Evolutionary conservation across 2,888 invertebrate genomes (phyloP), one percentile per base, ranked within the genome.

Genomic region (Isotomurus palustris): DNA sequence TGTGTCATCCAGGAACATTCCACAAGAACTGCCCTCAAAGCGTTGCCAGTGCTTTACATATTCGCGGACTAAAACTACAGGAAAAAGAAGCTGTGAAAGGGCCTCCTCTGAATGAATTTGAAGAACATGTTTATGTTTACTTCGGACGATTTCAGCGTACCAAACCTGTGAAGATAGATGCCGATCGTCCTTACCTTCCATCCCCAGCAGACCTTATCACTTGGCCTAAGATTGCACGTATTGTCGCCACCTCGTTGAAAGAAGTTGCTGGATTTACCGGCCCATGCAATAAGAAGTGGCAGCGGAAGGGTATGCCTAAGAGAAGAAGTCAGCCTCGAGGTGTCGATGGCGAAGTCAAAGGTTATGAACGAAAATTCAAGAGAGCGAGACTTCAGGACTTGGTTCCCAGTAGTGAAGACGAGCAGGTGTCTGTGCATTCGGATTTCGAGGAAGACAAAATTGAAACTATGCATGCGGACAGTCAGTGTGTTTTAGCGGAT

Each of bases 1-100:
- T 52, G 5, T 10, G 21, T 21, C 14, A 14, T 10, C n/a, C 27
- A 69, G 69, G 69, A 17, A 66, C 66, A 3, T 69, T 69, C 35
- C 64, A 65, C 45, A 54, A 50, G 8, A 64, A 68, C 0, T 56
- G 58, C 51, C 62, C 67, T 21, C 64, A 65, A 40, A 69, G 69
- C 49, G 64, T 69, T n/a, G 69, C 69, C 5, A 66, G 66, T n/a
- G 69, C 67, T 1, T 25, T 69, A 21, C 69, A 69, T 36, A 64
- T 69, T 49, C 60, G 61, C 12, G 56, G 60, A 3, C 21, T 69
- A 8, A 52, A 60, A 36, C 43, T 69, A 28, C 58, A 51, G n/a
- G 48, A 50, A 0, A 58, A 62, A 19, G 32, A 48, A 6, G 27
- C 43, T 21, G 25, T 68, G 19, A 14, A 5, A 3, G 45, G 53